A percentile compares a stretch with the other conserved stretches of the same genome.
Conservation (phyloP, 2,888 invertebrate species). For the Drosophila conformis region DNA sequence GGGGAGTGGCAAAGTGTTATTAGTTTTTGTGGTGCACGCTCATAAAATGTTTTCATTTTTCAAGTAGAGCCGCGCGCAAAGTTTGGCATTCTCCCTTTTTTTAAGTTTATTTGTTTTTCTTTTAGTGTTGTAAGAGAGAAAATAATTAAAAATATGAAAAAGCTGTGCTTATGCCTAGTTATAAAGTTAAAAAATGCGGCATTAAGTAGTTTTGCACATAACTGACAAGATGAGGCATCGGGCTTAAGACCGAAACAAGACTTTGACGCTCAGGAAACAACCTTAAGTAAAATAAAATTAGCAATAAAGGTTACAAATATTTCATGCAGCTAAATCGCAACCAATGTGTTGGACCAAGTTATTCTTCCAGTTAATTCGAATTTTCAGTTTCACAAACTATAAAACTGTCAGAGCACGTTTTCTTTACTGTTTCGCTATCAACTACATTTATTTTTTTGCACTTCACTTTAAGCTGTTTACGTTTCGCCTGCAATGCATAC, state of each 20-base stretch:
- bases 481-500: slow-evolving; percentile 61
- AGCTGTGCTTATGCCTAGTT: slow-evolving; percentile 55
- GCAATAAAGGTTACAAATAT: background rate
- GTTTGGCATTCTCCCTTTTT: slow-evolving; percentile 39
- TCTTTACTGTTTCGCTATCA: slow-evolving; percentile 16
- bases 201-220: slow-evolving; percentile 40
- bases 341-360: no score
- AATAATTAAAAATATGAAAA: slow-evolving; percentile 75
- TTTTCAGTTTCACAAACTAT: slow-evolving; percentile 20
- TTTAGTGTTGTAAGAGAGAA: slow-evolving; percentile 43
- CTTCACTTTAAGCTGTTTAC: slow-evolving; percentile 68
- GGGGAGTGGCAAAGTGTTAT: slow-evolving; percentile 67
- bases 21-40: slow-evolving; percentile 74
- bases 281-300: background rate
- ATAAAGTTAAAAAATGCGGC: slow-evolving; percentile 57
- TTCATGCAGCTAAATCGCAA: background rate
- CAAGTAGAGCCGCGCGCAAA: slow-evolving; percentile 56
- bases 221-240: slow-evolving; percentile 23
- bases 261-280: slow-evolving; percentile 13
- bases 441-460: slow-evolving; percentile 30
- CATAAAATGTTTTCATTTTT: slow-evolving; percentile 70
- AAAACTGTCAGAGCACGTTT: slow-evolving; percentile 17
- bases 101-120: slow-evolving; percentile 28
- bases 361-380: background rate
- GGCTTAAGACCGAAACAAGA: slow-evolving; percentile 27